A percentile compares a stretch with the other conserved stretches of the same genome.
These are phyloP conservation scores for Scrobipalpa costella DNA, from an alignment of 2,888 invertebrate species.

Conservation along the genomic window DNA sequence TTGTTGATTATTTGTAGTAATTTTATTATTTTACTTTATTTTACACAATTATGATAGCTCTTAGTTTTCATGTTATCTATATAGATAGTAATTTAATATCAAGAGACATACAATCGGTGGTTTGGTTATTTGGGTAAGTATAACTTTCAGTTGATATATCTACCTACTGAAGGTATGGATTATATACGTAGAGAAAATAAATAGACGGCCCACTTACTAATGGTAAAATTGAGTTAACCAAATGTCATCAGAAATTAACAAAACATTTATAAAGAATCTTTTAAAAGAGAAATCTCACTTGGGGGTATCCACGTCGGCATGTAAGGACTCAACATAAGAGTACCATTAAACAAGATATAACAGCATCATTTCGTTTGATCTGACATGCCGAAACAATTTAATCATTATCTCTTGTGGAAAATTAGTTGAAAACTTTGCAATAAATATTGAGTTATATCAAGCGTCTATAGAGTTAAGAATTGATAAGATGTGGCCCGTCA, in stretches of 20 bases:
- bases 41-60: no score
- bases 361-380: slow-evolving; percentile 81
- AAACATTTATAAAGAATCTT: slow-evolving; percentile 44
- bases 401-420: slow-evolving; percentile 75
- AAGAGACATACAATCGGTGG: no score
- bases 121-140: no score
- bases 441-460: slow-evolving; percentile 6
- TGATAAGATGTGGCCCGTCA: slow-evolving; percentile 34
- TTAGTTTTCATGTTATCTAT: no score
- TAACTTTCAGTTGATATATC: no score
- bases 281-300: slow-evolving; percentile 67
- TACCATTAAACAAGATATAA: slow-evolving; percentile 78
- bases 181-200: no score
- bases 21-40: no score
- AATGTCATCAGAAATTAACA: slow-evolving; percentile 20
- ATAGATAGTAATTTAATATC: no score
- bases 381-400: slow-evolving; percentile 81
- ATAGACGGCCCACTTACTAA: no score
- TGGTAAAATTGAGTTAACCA: slow-evolving; percentile 36
- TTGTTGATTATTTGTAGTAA: no score
- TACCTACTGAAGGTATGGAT: no score
- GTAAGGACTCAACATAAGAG: slow-evolving; percentile 65
- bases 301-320: slow-evolving; percentile 60
- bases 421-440: slow-evolving; percentile 45
- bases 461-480: slow-evolving; percentile 46